These are phyloP conservation scores for Drosophila aldrichi DNA, from an alignment of 2,888 invertebrate species.

Conservation along the genomic window DNA sequence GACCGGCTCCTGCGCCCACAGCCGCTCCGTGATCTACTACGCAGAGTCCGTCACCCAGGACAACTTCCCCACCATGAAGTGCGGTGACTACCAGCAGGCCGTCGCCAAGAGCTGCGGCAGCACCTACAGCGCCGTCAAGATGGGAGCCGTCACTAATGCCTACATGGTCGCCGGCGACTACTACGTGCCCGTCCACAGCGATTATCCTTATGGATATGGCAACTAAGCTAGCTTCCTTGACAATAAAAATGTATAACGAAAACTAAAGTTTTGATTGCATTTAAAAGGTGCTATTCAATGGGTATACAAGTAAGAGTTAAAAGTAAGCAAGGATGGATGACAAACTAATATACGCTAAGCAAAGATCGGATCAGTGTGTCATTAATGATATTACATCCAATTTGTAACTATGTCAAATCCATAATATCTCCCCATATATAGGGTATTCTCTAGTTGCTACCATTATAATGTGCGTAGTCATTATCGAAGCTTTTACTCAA, in stretches of 20 bases:
- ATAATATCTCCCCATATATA: too few species aligned
- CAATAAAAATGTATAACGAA: conserved; percentile 28
- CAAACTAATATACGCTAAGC: too few species aligned
- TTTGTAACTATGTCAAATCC: too few species aligned
- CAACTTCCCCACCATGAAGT: conserved; percentile 72
- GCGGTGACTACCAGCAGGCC: conserved; percentile 79
- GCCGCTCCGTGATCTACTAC: conserved; percentile 84
- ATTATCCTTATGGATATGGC: conserved; percentile 74
- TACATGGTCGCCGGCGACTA: conserved; percentile 77
- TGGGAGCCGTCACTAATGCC: conserved; percentile 76
- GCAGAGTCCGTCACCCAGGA: conserved; percentile 84
- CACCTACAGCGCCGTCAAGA: conserved; percentile 71
- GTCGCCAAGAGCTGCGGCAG: conserved; percentile 67
- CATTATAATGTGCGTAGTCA: background rate
- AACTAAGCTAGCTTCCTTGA: conserved; percentile 38
- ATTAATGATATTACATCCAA: too few species aligned
- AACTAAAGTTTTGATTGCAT: background rate
- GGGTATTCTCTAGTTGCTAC: background rate
- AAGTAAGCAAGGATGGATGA: too few species aligned
- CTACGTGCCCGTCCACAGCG: conserved; percentile 78
- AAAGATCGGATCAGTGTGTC: too few species aligned
- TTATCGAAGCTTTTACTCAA: conserved; percentile 33
- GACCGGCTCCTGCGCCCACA: conserved; percentile 85
- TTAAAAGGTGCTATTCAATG: background rate
- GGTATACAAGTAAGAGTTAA: too few species aligned